Evolutionary conservation across 1,140 invertebrate species (phyloP), one percentile per base, ranked within the genome.

Genomic region (Varroa destructor): DNA sequence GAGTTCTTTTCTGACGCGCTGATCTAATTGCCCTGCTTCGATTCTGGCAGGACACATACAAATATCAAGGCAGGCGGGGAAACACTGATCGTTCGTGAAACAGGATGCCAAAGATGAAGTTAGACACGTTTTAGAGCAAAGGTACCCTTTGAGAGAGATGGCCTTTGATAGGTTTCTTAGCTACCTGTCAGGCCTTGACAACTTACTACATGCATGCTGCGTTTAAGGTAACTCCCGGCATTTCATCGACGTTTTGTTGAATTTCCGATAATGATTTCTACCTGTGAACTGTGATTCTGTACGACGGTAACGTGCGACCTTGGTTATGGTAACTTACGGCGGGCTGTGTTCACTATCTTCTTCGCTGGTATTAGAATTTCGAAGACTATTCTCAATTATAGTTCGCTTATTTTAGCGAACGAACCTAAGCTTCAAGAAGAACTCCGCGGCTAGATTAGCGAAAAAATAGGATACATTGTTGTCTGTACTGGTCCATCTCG

Each of bases 221-320:
- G 25, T 25, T 25, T 37, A 36, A 67, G 61, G 61, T 14, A 40
- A 67, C 5, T 12, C n/a, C 8, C 61, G 61, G 1, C 61, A 67
- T 67, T 67, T 67, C 37, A 67, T 37, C 3, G 61, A 67, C 61
- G 61, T 67, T 3, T 37, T 67, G 10, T 8, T 67, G 14, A 67
- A 67, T 46, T 40, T 37, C 46, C 61, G 61, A 14, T 12, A 67
- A 8, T 12, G 40, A 40, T 67, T 67, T 37, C 40, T 67, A 12
- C 12, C 61, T 2, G 61, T 36, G 14, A 46, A 67, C 40, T 37
- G 61, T 5, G 46, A 67, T 37, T 67, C 61, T 10, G 61, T 46
- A 37, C 14, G 40, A 40, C 40, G 25, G 25, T 25, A 25, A 25
- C 25, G 25, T 25, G 25, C 25, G 25, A 67, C 46, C 61, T 67